phyloP scores from a whole-genome alignment of 1,140 invertebrate genomes.

The Diorhabda elongata region DNA sequence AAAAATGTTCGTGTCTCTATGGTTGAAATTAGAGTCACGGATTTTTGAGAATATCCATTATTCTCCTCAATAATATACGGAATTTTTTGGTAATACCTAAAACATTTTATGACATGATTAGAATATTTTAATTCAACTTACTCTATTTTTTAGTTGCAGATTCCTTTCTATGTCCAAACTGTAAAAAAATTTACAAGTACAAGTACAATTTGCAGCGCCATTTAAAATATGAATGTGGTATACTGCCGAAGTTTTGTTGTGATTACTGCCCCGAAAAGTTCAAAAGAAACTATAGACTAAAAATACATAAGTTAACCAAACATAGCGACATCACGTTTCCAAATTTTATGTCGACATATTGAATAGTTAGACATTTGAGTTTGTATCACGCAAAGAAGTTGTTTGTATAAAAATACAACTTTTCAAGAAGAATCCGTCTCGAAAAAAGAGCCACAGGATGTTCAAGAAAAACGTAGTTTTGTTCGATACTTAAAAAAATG shows the following conservation, averaged over 20 bases:
- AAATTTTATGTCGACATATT: background rate
- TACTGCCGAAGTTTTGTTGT: background rate
- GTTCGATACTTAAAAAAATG: too few relatives aligned
- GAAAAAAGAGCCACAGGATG: too few relatives aligned
- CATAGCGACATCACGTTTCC: background rate
- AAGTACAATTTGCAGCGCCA: background rate
- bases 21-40: too few relatives aligned
- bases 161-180: conserved; percentile 5
- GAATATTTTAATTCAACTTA: background rate
- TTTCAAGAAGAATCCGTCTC: too few relatives aligned
- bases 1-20: too few relatives aligned
- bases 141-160: background rate
- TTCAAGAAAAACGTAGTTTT: too few relatives aligned
- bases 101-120: too few relatives aligned
- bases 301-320: background rate
- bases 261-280: background rate
- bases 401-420: too few relatives aligned
- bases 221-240: conserved; percentile 1
- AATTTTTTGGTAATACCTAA: too few relatives aligned
- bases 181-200: conserved; percentile 6
- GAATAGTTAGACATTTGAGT: background rate
- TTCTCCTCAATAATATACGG: too few relatives aligned
- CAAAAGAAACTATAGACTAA: background rate
- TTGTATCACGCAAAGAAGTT: too few relatives aligned
- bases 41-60: too few relatives aligned